Base-by-base conservation (phyloP, 2,888 invertebrate genomes). In the Mesorhabditis spiculigera region DNA sequence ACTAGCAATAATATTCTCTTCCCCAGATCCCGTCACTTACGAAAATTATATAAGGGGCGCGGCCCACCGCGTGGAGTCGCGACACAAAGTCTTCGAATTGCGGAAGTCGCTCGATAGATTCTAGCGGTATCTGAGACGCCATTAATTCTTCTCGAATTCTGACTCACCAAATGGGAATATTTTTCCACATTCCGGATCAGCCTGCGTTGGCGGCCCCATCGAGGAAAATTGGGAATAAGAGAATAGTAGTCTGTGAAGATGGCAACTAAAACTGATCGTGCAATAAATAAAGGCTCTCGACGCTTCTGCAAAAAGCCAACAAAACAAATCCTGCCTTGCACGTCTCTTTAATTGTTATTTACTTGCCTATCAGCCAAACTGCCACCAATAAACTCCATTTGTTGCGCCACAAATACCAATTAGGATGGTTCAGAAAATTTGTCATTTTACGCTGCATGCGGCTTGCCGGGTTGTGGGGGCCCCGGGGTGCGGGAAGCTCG, bases 11-110 rank as follows among this genome's bases (percentile, higher is more conserved):
- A 28, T 28, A 28, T 28, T 28, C 28, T 28, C 28, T 28, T 28
- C 28, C 28, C 28, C 28, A 28, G 28, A 28, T 28, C 28, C 28
- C 28, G 28, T 5, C 44, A 70, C 71, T 68, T 45, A 74, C 75
- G 69, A 78, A 78, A 16, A 78, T 70, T 42, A 78, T 68, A 63
- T 73, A 78, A 4, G 74, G 74, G 4, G 77, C 72, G 8, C 71
- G 65, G 5, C 63, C n/a, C 74, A 78, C 71, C 5, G 66, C 41
- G 58, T 71, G 70, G n/a, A 78, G 62, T 4, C 61, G 43, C 8
- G 71, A 67, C 1, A 73, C 70, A 45, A 73, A 78, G 5, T 50
- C 58, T 4, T 66, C 65, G 62, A 78, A 75, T 16, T 74, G 68
- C 6, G 68, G 68, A 61, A 72, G 63, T 6, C 73, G 66, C 61